Evolutionary conservation across 2,797 vertebrate species (phyloP), one percentile per base, ranked within the genome.

Genomic region (Myotis planiceps): DNA sequence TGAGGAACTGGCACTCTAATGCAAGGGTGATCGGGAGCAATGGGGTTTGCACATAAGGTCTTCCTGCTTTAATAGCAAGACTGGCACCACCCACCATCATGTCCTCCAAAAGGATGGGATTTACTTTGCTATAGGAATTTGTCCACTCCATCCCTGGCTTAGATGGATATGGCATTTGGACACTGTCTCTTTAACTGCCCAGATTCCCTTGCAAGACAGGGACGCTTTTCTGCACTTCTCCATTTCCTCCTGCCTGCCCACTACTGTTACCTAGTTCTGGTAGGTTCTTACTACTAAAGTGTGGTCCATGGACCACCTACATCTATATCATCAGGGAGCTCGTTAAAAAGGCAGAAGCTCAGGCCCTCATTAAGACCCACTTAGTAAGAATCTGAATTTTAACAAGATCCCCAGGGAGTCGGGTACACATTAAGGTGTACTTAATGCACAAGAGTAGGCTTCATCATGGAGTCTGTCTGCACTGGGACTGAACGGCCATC

Each of bases 361-460:
- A 66, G 58, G 16, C 25, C n/a, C 19, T 49, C 3, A 34, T 80
- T 34, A 72, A 65, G 66, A 82, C 27, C 14, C n/a, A 45, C 12
- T 21, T 65, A 82, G 53, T 71, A 82, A 47, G 27, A 82, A 65
- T 75, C 23, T 74, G 53, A 58, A 75, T 55, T 45, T 82, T 75
- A 88, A n/a, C 34, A 66, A 47, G n/a, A 29, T 49, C 45, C 58
- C 12, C 9, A 7, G 4, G 82, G 21, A 53, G 5, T 32, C 0
- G 0, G 32, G 19, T 9, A 4, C 8, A 9, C 9, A 18, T 32
- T n/a, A 10, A 25, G 47, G 23, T 49, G 2, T 37, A 13, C 6
- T 79, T 42, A 49, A 34, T 29, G 37, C 9, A 14, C 14, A 27
- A 13, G 1, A 12, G 19, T 14, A 49, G n/a, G 37, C 78, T 74